phyloP scores from a whole-genome alignment of 1,140 invertebrate species.

The Harpegnathos saltator region DNA sequence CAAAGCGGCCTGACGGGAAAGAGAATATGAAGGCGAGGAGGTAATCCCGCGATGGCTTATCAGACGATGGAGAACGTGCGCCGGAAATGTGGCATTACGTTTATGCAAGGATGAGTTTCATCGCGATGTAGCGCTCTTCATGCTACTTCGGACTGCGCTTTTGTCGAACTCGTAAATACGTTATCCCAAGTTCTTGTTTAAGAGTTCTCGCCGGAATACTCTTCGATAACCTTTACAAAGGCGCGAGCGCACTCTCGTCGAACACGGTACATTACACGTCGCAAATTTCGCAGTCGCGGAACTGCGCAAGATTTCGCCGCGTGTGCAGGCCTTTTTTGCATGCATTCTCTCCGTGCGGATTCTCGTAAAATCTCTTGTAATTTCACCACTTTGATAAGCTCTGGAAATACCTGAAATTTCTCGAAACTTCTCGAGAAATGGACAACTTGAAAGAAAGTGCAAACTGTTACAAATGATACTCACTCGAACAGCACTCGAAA shows the following conservation, averaged over 20 bases:
- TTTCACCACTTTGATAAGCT: too few relatives aligned
- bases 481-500: too few relatives aligned
- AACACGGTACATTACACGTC: conserved; percentile 1
- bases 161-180: conserved; percentile 31
- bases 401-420: too few relatives aligned
- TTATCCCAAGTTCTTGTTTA: conserved; percentile 33
- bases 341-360: too few relatives aligned
- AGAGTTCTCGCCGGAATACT: neutral
- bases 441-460: too few relatives aligned
- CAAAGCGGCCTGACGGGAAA: conserved; percentile 1
- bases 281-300: neutral
- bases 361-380: too few relatives aligned
- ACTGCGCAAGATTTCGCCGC: too few relatives aligned
- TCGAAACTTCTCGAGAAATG: too few relatives aligned
- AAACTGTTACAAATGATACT: too few relatives aligned
- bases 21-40: neutral
- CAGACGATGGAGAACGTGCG: conserved; percentile 7
- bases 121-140: conserved; percentile 5
- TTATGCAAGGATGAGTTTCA: neutral
- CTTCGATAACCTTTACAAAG: conserved; percentile 24
- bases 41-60: conserved; percentile 39
- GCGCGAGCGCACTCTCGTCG: neutral
- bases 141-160: conserved; percentile 21
- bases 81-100: conserved; percentile 2
- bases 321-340: too few relatives aligned